Base-by-base conservation (phyloP, 1,140 invertebrate species). In the Rhizoglyphus robini region DNA sequence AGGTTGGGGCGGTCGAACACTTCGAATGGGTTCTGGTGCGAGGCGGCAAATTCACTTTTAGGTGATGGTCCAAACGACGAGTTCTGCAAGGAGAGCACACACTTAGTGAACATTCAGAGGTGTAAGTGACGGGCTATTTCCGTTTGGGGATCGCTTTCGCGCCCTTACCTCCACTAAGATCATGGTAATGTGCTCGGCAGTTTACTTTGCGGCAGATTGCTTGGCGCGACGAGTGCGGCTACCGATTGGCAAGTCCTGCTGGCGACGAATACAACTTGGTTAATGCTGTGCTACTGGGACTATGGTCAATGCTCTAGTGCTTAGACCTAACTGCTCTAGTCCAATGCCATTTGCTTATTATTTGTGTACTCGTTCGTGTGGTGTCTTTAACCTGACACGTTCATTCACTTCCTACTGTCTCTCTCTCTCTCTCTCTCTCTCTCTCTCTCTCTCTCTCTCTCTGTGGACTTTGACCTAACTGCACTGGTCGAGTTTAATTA, bases 141-240 rank as follows among this genome's bases (percentile, higher is more conserved):
- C n/a, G n/a, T n/a, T n/a, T n/a, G n/a, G n/a, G n/a, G n/a, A n/a
- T n/a, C n/a, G n/a, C n/a, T n/a, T n/a, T n/a, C n/a, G n/a, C n/a
- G n/a, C n/a, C n/a, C 51, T 54, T 54, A 54, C 51, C 51, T 54
- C 51, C 51, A 54, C 51, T 54, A 54, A 20, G 8, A 54, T 54
- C 51, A 54, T 54, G 8, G 51, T 46, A 46, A 15, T 32, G 51
- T 54, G 51, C 8, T 54, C 51, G 23, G 51, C 51, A 54, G 51
- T 25, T 54, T 25, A 32, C 8, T 18, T 41, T 41, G 36, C 8
- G 18, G 18, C 36, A 18, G 8, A 41, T 41, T 41, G 36, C 8
- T 41, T 18, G 36, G 8, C 8, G 36, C 36, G 36, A 41, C 36
- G n/a, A n/a, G n/a, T n/a, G n/a, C n/a, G n/a, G n/a, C n/a, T n/a